A percentile compares a stretch with the other conserved stretches of the same genome.
These are phyloP conservation scores for Diglossa cyanea DNA, from an alignment of 2,797 vertebrate genomes.

Conservation along the genomic window DNA sequence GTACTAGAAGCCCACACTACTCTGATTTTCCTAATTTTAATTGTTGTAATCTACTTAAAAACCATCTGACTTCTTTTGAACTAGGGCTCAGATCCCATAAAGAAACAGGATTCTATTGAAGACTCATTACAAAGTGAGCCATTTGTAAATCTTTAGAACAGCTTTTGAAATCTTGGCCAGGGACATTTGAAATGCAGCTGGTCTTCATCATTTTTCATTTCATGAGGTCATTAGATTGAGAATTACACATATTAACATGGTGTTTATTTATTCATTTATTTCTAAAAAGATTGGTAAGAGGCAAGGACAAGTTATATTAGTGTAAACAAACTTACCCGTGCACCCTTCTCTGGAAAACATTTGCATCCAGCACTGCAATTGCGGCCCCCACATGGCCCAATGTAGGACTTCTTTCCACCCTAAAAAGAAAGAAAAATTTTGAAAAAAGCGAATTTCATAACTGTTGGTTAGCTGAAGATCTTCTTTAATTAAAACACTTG, in stretches of 20 bases:
- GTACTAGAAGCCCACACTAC: not conserved
- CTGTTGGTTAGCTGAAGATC: not conserved
- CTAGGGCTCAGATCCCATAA: not conserved
- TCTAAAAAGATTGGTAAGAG: not conserved
- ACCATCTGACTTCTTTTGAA: not conserved
- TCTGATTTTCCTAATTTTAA: slow-evolving; percentile 17
- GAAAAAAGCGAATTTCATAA: not conserved
- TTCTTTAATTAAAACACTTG: not conserved
- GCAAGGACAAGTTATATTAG: slow-evolving; percentile 3
- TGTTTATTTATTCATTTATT: not conserved
- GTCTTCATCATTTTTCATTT: slow-evolving; percentile 41
- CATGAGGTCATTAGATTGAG: slow-evolving; percentile 24
- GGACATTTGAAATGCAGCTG: slow-evolving; percentile 41
- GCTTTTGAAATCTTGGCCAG: not conserved
- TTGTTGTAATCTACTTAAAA: not conserved
- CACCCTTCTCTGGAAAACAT: slow-evolving; percentile 89
- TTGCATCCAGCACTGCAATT: slow-evolving; percentile 85
- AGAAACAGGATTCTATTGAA: not conserved
- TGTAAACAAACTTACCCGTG: slow-evolving; percentile 81
- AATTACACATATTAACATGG: not conserved
- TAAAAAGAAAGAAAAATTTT: slow-evolving; percentile 48
- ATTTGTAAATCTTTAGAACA: not conserved
- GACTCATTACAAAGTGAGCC: not conserved
- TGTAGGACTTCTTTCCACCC: slow-evolving; percentile 78
- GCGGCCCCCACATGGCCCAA: slow-evolving; percentile 82